Base-by-base conservation (phyloP, 23 tunicate genomes). In the Trididemnum clinides region DNA sequence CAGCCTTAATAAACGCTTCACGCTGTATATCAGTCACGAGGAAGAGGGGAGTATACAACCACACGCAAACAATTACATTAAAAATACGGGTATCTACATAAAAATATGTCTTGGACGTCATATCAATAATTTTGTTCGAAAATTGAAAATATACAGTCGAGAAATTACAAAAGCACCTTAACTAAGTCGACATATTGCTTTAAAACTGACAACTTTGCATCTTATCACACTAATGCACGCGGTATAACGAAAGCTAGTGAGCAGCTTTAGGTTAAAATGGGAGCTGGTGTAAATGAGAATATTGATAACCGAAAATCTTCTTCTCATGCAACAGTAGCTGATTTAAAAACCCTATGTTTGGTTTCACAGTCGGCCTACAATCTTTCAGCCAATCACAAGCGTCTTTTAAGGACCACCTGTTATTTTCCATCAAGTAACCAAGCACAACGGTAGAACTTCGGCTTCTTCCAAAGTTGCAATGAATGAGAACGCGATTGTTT, bases 391-490 rank as follows among this genome's bases (percentile, higher is more conserved):
- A 85, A 32, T 81, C 85, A 64, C 90, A 54, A 28, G 98, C 94
- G 20, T 85, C 90, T 27, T 59, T 44, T 34, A 94, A 73, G 2
- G 98, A 78, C 88, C 84, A 75, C 1, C 50, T 33, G 36, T 22
- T 21, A 2, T 4, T 57, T 49, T 82, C 39, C 90, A 94, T 89
- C 7, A 94, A 64, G 51, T 85, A 94, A 5, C 90, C 98, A 27
- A 89, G 80, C 39, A 94, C 87, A 3, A 89, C 86, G 2, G 98
- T 89, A 2, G 95, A 89, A 54, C 98, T 94, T 28, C 98, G 88
- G 32, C 93, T 88, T 25, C 94, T 49, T 0, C 98, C 98, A 34
- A 89, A 23, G 84, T 89, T 85, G 64, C 98, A 94, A 64, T 94
- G 98, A 39, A 94, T 87, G 0, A 94, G 77, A 34, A 94, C 94